Evolutionary conservation across 35 echinoderm and acorn worm genomes (phyloP).

Genomic region (Ophioderma brevispina): DNA sequence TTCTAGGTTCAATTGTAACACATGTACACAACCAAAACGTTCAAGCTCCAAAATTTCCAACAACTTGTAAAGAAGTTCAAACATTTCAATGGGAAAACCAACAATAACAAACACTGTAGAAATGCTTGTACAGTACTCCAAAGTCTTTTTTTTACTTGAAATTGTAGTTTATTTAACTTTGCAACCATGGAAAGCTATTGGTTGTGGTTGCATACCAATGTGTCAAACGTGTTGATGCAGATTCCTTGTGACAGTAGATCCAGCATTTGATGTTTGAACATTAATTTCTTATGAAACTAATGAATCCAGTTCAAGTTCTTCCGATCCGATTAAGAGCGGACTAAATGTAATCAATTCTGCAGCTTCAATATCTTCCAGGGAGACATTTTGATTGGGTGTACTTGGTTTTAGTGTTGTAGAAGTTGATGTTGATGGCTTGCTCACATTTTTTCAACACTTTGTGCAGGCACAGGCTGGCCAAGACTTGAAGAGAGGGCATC

Average conservation of each 20-base stretch:
- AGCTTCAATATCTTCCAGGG: background rate
- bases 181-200: background rate
- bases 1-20: too few relatives aligned
- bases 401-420: too few relatives aligned
- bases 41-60: too few relatives aligned
- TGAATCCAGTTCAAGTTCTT: background rate
- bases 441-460: background rate
- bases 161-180: background rate
- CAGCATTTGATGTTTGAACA: background rate
- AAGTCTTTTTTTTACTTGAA: background rate
- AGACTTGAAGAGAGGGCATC: background rate
- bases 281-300: background rate
- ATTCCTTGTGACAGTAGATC: background rate
- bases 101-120: too few relatives aligned
- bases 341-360: background rate
- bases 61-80: too few relatives aligned
- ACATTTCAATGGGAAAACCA: too few relatives aligned
- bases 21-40: too few relatives aligned
- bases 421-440: too few relatives aligned
- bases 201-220: constrained; percentile 1
- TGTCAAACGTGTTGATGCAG: background rate
- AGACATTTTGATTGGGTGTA: background rate
- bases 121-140: too few relatives aligned
- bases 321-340: background rate
- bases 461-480: background rate